phyloP scores from a whole-genome alignment of 2,113 vertebrate species.

The Mustela nigripes region DNA sequence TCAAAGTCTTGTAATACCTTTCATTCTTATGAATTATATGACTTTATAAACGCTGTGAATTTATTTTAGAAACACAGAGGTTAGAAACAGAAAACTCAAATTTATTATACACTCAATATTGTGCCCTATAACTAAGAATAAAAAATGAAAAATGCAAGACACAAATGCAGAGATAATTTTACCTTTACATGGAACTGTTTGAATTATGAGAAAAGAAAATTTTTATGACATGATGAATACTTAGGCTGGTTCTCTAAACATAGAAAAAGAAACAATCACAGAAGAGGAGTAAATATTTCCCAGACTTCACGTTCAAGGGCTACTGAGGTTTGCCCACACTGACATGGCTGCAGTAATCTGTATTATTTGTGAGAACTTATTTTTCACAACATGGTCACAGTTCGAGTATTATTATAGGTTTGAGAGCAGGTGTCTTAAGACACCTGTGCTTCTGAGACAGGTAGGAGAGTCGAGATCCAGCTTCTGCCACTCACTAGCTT shows the following conservation, averaged over 20 bases:
- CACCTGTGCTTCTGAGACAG: background rate
- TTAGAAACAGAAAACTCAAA: background rate
- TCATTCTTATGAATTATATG: background rate
- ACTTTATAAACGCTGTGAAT: background rate
- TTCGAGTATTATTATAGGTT: background rate
- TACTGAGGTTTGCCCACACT: background rate
- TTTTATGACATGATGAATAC: background rate
- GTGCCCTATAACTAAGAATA: background rate
- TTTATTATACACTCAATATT: background rate
- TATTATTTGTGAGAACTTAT: background rate
- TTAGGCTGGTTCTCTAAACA: background rate
- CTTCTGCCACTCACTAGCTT: background rate
- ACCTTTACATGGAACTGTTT: background rate
- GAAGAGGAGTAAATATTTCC: background rate
- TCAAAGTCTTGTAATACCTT: background rate
- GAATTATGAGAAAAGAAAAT: background rate
- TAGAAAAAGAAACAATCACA: background rate
- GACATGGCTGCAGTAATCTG: accelerated
- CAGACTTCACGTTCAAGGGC: background rate
- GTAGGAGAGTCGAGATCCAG: background rate
- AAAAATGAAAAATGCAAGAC: background rate
- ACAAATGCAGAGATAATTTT: background rate
- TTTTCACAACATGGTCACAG: background rate
- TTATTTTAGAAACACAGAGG: conserved; percentile 22
- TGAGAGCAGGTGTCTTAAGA: background rate